A percentile compares a stretch with the other conserved stretches of the same genome.
These are phyloP conservation scores for Pterois miles DNA, from an alignment of 2,797 vertebrate species.

Conservation along the genomic window DNA sequence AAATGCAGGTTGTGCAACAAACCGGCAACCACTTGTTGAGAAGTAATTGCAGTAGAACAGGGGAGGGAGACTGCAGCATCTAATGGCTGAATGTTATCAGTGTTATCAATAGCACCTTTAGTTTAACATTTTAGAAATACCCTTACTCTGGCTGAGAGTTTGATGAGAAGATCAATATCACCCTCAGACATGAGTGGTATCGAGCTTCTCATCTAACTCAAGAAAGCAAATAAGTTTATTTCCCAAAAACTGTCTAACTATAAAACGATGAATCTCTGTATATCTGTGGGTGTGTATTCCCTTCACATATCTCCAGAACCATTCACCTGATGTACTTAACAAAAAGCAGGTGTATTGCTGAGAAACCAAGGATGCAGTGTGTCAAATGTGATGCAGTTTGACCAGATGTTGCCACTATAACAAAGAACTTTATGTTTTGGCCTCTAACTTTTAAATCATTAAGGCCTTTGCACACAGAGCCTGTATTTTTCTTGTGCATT, in stretches of 20 bases:
- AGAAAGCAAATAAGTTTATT: neutral
- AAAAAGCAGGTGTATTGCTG: neutral
- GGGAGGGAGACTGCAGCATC: no score
- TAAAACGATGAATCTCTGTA: neutral
- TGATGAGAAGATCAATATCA: neutral
- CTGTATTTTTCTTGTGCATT: no score
- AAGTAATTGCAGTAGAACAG: no score
- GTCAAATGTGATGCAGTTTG: neutral
- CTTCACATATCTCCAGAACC: neutral
- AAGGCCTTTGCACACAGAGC: no score
- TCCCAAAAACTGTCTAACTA: neutral
- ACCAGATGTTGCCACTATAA: neutral
- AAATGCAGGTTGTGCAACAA: no score
- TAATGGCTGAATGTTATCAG: no score
- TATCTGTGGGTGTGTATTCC: neutral
- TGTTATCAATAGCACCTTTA: neutral
- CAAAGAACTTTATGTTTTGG: neutral
- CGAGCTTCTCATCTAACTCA: neutral
- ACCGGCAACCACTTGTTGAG: no score
- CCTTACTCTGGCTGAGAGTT: no score
- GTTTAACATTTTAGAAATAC: neutral
- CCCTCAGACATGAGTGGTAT: neutral
- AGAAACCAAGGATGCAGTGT: neutral
- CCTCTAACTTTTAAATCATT: neutral
- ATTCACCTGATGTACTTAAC: neutral